Base-by-base conservation (phyloP, 2,888 invertebrate genomes). In the Leptarthrus brevirostris region DNA sequence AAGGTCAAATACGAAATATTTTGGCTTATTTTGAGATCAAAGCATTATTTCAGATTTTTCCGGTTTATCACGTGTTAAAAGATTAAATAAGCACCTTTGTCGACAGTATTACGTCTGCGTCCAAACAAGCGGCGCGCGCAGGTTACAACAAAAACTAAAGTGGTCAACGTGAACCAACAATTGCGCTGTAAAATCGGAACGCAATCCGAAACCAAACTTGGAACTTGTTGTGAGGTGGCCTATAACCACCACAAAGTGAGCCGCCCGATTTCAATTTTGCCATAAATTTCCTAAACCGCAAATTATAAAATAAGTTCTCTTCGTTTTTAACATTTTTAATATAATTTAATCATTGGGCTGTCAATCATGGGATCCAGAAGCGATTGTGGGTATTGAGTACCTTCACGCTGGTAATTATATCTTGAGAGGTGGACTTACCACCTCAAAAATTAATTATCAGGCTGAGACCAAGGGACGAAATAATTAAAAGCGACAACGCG, bases 61-160 rank as follows among this genome's bases (percentile, higher is more conserved):
- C 75, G 71, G 64, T 66, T 78, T 75, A 71, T 49, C 73, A 74
- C 76, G 71, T 69, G 40, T 24, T 66, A 53, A n/a, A 47, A 47
- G n/a, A n/a, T n/a, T n/a, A n/a, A n/a, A n/a, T n/a, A n/a, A n/a
- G n/a, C n/a, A n/a, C n/a, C n/a, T n/a, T n/a, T n/a, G n/a, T n/a
- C n/a, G n/a, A n/a, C n/a, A n/a, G n/a, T n/a, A n/a, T 54, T 58
- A 72, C 64, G 58, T 72, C 52, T 54, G 73, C 56, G 66, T 74
- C 74, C 73, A 74, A 73, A 52, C 69, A 22, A 26, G 36, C 61
- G 72, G 16, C 69, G 34, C 14, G n/a, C 2, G 40, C 40, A n/a
- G 40, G 3, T 40, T n/a, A 40, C 3, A 12, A 22, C 12, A 22
- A 53, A 53, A 22, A 49, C 14, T 20, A 53, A 20, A 3, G 22